Conservation (phyloP, 1,140 invertebrate genomes). For the Venustaconcha ellipsiformis region DNA sequence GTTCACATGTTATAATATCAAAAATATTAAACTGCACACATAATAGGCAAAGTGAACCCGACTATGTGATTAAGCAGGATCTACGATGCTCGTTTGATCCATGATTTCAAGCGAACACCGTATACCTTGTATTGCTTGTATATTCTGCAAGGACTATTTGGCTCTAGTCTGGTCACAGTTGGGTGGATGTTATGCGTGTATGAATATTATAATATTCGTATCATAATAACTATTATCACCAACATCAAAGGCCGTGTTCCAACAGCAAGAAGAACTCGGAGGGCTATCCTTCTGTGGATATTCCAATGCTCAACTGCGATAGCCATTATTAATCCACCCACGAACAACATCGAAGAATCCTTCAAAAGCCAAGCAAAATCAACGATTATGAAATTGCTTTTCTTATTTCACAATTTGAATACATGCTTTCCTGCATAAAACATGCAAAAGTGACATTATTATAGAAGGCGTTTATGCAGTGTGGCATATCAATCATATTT, state of each 20-base stretch:
- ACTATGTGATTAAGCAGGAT: too few relatives aligned
- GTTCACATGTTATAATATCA: too few relatives aligned
- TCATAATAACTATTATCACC: too few relatives aligned
- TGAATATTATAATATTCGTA: too few relatives aligned
- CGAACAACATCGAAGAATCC: conserved; percentile 89
- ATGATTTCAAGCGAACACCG: too few relatives aligned
- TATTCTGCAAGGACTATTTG: too few relatives aligned
- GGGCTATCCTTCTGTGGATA: conserved; percentile 85
- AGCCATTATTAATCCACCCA: conserved; percentile 82
- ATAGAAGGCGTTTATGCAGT: neutral
- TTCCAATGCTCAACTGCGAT: conserved; percentile 87
- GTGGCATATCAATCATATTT: neutral
- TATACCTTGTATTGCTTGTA: too few relatives aligned
- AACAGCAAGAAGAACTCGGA: conserved; percentile 76
- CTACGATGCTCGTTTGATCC: too few relatives aligned
- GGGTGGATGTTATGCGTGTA: too few relatives aligned
- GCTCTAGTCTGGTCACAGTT: too few relatives aligned
- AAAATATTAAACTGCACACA: too few relatives aligned
- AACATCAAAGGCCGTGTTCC: conserved; percentile 26
- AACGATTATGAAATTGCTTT: neutral
- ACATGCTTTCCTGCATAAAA: neutral
- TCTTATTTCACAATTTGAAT: neutral
- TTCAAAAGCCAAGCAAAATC: conserved; percentile 27
- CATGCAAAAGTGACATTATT: neutral
- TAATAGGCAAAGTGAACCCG: too few relatives aligned